Conservation (phyloP, 2,888 invertebrate genomes). For the Buathra laborator region DNA sequence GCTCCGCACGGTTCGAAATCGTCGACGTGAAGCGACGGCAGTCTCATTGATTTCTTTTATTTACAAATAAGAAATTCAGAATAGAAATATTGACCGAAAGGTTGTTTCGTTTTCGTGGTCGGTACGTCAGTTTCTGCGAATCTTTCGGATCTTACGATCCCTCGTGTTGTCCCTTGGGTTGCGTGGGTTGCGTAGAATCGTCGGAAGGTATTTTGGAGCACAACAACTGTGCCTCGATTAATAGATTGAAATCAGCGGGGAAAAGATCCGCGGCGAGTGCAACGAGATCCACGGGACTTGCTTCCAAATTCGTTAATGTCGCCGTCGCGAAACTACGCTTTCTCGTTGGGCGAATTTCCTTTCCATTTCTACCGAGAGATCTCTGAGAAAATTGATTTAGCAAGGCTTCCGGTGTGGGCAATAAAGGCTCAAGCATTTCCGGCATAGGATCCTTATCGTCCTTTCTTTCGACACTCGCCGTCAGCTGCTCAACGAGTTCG, state of each 20-base stretch:
- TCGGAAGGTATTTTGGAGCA: conserved; percentile 82
- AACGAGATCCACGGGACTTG: conserved; percentile 80
- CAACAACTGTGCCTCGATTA: conserved; percentile 87
- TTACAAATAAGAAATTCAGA: neutral
- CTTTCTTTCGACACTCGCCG: conserved; percentile 76
- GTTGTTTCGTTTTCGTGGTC: conserved; percentile 87
- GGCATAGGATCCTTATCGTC: conserved; percentile 84
- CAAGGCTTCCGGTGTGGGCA: conserved; percentile 89
- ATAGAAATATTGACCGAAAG: conserved; percentile 86
- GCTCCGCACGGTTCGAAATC: conserved; percentile 96
- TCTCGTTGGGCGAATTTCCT: conserved; percentile 58
- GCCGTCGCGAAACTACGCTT: conserved; percentile 72
- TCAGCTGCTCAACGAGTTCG: conserved; percentile 78
- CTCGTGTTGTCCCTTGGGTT: conserved; percentile 84
- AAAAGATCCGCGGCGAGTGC: conserved; percentile 82
- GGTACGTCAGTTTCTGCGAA: conserved; percentile 80
- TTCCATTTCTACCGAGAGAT: conserved; percentile 70
- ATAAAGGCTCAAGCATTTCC: conserved; percentile 86
- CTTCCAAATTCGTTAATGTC: conserved; percentile 66
- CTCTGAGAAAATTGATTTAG: conserved; percentile 89
- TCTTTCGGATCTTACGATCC: conserved; percentile 84
- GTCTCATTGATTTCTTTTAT: conserved; percentile 85
- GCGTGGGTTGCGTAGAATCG: conserved; percentile 79
- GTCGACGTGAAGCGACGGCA: conserved; percentile 98
- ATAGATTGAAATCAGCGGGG: conserved; percentile 88